phyloP scores from a whole-genome alignment of 1,140 invertebrate genomes.

The Bombyx mori region ASM3026992v2 NC_085132.1:617001-617500 shows the following conservation, averaged over 20 bases:
- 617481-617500: no score
- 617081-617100: no score
- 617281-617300: constrained; percentile 81
- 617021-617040: constrained; percentile 86
- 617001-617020: constrained; percentile 85
- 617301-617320: constrained; percentile 83
- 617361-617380: constrained; percentile 79
- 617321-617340: constrained; percentile 78
- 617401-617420: no score
- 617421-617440: no score
- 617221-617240: constrained; percentile 90
- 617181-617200: constrained; percentile 83
- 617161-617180: constrained; percentile 79
- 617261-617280: constrained; percentile 83
- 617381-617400: constrained; percentile 27
- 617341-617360: constrained; percentile 78
- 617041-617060: constrained; percentile 83
- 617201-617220: constrained; percentile 81
- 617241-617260: constrained; percentile 86
- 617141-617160: constrained; percentile 86
- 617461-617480: no score
- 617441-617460: no score
- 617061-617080: constrained; percentile 81
- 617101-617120: constrained; percentile 94
- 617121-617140: constrained; percentile 83